Evolutionary conservation across 2,113 vertebrate species (phyloP).

Genomic region (Montifringilla adamsi): DNA sequence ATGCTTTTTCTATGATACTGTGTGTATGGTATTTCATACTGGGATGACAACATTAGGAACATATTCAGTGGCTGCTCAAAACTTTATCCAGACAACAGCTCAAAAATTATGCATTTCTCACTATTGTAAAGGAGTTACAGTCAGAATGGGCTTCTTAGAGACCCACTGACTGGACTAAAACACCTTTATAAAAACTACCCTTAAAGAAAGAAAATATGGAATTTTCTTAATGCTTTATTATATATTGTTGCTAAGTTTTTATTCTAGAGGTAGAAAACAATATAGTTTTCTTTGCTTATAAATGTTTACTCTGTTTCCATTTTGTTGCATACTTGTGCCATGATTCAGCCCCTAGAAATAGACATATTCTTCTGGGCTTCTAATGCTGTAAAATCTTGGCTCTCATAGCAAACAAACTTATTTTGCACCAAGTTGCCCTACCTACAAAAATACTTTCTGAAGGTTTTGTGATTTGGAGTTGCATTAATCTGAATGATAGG

Average conservation of each 20-base stretch:
- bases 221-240: background rate
- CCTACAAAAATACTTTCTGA: conserved; percentile 23
- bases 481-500: conserved; percentile 43
- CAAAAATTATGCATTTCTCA: background rate
- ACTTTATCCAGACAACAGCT: background rate
- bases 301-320: conserved; percentile 46
- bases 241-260: background rate
- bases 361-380: conserved; percentile 11
- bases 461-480: conserved; percentile 35
- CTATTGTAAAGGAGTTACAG: background rate
- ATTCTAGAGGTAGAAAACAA: background rate
- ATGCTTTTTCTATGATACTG: background rate
- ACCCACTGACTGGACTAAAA: background rate
- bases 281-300: conserved; percentile 21
- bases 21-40: background rate
- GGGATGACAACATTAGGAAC: background rate
- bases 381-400: conserved; percentile 11
- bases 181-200: background rate
- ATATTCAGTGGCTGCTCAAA: background rate
- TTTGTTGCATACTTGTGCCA: conserved; percentile 37
- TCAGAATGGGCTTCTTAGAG: background rate
- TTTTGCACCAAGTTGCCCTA: conserved; percentile 15
- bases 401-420: conserved; percentile 23
- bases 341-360: conserved; percentile 48
- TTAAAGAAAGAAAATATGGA: background rate